Evolutionary conservation across 2,113 vertebrate species (phyloP).

Genomic region (Peromyscus leucopus): DNA sequence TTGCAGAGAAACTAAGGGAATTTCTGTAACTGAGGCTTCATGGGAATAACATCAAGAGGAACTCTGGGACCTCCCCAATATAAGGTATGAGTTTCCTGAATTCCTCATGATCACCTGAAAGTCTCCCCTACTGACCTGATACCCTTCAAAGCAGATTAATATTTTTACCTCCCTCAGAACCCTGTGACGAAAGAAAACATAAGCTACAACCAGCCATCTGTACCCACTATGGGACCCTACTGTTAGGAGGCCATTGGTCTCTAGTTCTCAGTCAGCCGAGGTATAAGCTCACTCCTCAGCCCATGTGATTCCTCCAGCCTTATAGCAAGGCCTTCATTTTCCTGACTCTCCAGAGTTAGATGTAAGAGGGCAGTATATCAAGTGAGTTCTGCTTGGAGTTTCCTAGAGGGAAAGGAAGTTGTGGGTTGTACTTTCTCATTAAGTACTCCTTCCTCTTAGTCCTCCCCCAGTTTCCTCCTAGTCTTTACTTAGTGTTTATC

Average conservation of each 20-base stretch:
- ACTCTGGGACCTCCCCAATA: too few species aligned
- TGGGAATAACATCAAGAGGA: not conserved
- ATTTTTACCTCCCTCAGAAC: not conserved
- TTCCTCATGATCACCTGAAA: not conserved
- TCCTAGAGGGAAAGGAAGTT: not conserved
- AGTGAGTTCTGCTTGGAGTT: not conserved
- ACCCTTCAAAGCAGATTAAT: not conserved
- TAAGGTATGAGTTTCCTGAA: not conserved
- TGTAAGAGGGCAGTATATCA: not conserved
- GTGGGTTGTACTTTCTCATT: not conserved
- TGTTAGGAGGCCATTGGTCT: not conserved
- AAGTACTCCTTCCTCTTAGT: not conserved
- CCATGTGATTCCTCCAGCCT: not conserved
- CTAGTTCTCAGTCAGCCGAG: not conserved
- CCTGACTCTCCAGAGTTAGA: not conserved
- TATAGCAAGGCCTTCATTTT: not conserved
- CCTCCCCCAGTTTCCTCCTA: not conserved
- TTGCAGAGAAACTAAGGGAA: not conserved
- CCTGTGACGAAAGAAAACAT: not conserved
- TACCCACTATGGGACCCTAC: not conserved
- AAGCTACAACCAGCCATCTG: not conserved
- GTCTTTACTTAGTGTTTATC: not conserved
- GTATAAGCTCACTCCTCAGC: not conserved
- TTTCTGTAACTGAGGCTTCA: not conserved
- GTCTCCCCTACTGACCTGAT: not conserved